Base-by-base conservation (phyloP, 2,888 invertebrate species). In the Polietes domitor region DNA sequence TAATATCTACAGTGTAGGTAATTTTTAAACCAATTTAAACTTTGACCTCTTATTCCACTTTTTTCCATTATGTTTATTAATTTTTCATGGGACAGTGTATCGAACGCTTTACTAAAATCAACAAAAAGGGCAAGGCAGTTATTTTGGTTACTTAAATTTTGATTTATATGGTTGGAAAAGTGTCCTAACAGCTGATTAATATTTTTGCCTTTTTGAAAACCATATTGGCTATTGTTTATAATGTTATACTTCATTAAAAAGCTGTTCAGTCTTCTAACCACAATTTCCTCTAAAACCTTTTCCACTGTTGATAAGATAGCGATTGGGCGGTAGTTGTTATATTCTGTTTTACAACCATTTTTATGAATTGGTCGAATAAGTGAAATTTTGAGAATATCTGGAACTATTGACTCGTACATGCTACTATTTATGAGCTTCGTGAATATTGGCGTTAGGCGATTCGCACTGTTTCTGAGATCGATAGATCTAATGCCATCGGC, bases 101-200 rank as follows among this genome's bases (percentile, higher is more conserved):
- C 80, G 3, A 80, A 71, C 4, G 78, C 79, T 37, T 74, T 74
- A 12, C 74, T 80, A 12, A 79, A 79, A 15, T 72, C 61, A 28
- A 72, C 15, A 63, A 50, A 19, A 24, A 32, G n/a, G 1, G 37
- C 37, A 7, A 63, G 1, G 9, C 80, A 70, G 1, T 75, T 21
- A 0, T 17, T 21, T 1, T 50, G 53, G 58, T 68, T 65, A 15
- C 53, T 68, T 17, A 76, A 12, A 9, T 19, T n/a, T 26, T 82
- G 12, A 7, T 58, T 77, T 1, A 80, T 55, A 24, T 21, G 17
- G 9, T 43, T 73, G 1, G 75, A 12, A 75, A 75, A 75, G 21
- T 68, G 50, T 0, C 74, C 70, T 2, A 75, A n/a, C 15, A 77
- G 37, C 6, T 71, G 9, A 37, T 79, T 79, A 15, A 75, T 74